A percentile compares a stretch with the other conserved stretches of the same genome.
These are phyloP conservation scores for Zeugodacus cucurbitae DNA, from an alignment of 1,140 invertebrate genomes.

Conservation along the genomic window DNA sequence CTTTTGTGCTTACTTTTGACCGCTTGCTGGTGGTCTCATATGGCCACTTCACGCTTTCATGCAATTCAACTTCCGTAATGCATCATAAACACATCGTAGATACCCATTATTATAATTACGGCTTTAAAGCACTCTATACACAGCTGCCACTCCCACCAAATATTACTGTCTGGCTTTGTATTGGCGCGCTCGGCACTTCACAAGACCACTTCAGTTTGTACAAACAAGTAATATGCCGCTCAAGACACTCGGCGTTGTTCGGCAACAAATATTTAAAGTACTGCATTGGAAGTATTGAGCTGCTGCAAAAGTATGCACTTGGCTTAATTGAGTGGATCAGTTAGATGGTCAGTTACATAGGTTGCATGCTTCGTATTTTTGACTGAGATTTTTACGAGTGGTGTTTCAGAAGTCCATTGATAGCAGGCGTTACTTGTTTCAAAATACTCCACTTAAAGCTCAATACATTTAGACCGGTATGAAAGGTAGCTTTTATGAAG, in stretches of 20 bases:
- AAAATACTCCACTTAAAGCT: too few species aligned
- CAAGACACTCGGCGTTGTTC: neutral
- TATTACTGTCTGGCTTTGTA: neutral
- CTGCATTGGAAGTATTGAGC: neutral
- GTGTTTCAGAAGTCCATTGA: too few species aligned
- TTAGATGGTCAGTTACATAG: neutral
- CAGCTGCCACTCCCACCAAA: neutral
- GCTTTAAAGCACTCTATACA: neutral
- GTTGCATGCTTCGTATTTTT: neutral
- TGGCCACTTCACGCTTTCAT: neutral
- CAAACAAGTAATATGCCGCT: neutral
- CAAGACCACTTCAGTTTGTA: neutral
- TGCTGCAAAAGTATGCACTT: neutral
- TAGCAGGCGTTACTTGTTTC: too few species aligned
- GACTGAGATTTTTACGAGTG: too few species aligned
- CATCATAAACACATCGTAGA: conserved; percentile 25
- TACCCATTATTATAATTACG: conserved; percentile 4
- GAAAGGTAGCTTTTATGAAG: too few species aligned
- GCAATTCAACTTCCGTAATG: conserved; percentile 21
- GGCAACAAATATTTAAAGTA: neutral
- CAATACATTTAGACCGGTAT: too few species aligned
- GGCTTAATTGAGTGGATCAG: neutral
- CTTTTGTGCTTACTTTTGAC: neutral
- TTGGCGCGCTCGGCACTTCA: neutral
- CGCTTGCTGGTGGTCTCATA: conserved; percentile 14